Conservation (phyloP, 1,140 invertebrate genomes). For the Homalodisca vitripennis region DNA sequence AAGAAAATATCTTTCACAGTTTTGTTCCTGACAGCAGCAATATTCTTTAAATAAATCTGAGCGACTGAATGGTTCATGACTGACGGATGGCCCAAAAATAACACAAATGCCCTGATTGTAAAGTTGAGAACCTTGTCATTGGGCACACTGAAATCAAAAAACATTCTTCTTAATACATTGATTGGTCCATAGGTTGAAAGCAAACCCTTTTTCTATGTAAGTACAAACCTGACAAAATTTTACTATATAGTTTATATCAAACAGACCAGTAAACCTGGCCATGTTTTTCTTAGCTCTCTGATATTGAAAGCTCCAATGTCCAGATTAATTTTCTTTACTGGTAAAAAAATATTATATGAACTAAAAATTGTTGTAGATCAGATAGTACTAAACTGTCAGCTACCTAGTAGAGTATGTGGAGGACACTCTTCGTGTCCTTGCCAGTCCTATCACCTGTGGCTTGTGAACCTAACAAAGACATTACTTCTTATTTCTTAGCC, state of each 20-base stretch:
- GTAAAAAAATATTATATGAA: no score
- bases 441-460: no score
- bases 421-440: no score
- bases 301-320: no score
- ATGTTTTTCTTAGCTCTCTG: no score
- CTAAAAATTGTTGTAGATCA: no score
- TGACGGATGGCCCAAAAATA: conserved; percentile 37
- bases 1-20: conserved; percentile 37
- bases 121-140: conserved; percentile 35
- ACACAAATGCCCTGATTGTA: conserved; percentile 35
- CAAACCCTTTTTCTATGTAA: neutral
- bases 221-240: neutral
- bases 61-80: conserved; percentile 28
- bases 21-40: conserved; percentile 38
- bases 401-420: no score
- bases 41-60: conserved; percentile 37
- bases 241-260: conserved; percentile 2
- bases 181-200: neutral
- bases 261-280: no score
- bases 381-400: no score
- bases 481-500: no score
- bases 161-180: neutral
- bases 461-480: no score
- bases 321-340: no score
- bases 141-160: conserved; percentile 36